Evolutionary conservation across 1,140 invertebrate species (phyloP), one percentile per base, ranked within the genome.

Genomic region (Orius laevigatus): DNA sequence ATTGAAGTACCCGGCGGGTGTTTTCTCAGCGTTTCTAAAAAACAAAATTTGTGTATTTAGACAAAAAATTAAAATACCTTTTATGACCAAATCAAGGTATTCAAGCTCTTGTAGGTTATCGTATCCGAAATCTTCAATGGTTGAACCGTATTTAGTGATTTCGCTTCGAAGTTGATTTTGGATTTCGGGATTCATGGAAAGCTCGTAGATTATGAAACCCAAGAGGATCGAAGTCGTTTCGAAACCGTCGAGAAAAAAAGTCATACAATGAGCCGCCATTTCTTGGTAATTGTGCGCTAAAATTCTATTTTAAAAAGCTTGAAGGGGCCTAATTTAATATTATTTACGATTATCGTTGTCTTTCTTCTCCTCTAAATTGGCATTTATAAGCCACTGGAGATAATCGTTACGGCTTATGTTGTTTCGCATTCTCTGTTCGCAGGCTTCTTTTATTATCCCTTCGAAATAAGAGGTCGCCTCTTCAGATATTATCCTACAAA

Each of bases 111-210:
- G 40, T 11, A 42, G 6, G 6, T 16, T 19, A 4, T 45, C 43
- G 11, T 11, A 32, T 10, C 32, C 43, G 25, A 45, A 45, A n/a
- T 25, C 43, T n/a, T 45, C 43, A 8, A 45, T 11, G 10, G 40
- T 15, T 4, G 11, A n/a, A 3, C 25, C 43, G 2, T 2, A 2
- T 6, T 31, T 32, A 31, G 2, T 25, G 6, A 68, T 60, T 60
- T 71, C 68, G 14, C 61, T 44, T 8, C 56, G 49, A 0, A 71
- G 49, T 54, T 57, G 63, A 16, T 66, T 56, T 55, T 73, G 70
- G 25, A 71, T 56, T 16, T 73, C 66, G 3, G 63, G 66, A 61
- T 78, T 62, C 3, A 64, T 49, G 0, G 73, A 71, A 16, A 80
- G 56, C 47, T 66, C 61, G 54, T 71, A 70, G 1, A 59, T 43